phyloP scores from a whole-genome alignment of 2,888 invertebrate species.

The Hirtodrosophila trivittata region DNA sequence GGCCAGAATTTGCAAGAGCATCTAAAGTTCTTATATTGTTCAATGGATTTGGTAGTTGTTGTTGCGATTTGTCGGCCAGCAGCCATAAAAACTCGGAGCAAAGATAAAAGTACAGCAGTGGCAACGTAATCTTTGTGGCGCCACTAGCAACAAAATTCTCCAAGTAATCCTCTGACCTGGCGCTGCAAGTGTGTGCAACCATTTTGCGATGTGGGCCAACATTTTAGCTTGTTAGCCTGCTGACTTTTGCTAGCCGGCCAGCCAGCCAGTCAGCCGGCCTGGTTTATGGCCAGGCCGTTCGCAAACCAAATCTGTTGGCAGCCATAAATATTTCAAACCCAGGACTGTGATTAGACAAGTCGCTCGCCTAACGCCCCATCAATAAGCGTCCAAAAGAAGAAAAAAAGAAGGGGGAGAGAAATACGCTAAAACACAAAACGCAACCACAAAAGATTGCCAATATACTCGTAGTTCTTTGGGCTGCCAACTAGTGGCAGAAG shows the following conservation, averaged over 20 bases:
- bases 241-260: conserved; percentile 56
- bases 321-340: conserved; percentile 59
- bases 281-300: conserved; percentile 46
- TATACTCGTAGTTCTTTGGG: conserved; percentile 22
- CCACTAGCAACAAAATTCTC: conserved; percentile 49
- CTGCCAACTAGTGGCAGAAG: conserved; percentile 3
- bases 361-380: conserved; percentile 53
- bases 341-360: conserved; percentile 70
- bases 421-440: no score
- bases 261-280: conserved; percentile 18
- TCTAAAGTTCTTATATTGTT: conserved; percentile 15
- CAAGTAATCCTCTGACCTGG: conserved; percentile 48
- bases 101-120: conserved; percentile 72
- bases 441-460: conserved; percentile 48
- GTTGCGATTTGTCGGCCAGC: conserved; percentile 41
- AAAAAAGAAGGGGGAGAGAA: no score
- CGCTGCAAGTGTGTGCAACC: conserved; percentile 49
- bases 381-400: conserved; percentile 45
- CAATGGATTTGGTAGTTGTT: conserved; percentile 25
- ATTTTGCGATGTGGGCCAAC: conserved; percentile 50
- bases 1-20: conserved; percentile 54
- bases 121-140: conserved; percentile 64
- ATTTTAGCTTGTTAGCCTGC: conserved; percentile 69
- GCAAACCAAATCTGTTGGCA: conserved; percentile 59
- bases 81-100: conserved; percentile 60